Conservation (phyloP, 2,888 invertebrate species). For the Stratiomys singularior region DNA sequence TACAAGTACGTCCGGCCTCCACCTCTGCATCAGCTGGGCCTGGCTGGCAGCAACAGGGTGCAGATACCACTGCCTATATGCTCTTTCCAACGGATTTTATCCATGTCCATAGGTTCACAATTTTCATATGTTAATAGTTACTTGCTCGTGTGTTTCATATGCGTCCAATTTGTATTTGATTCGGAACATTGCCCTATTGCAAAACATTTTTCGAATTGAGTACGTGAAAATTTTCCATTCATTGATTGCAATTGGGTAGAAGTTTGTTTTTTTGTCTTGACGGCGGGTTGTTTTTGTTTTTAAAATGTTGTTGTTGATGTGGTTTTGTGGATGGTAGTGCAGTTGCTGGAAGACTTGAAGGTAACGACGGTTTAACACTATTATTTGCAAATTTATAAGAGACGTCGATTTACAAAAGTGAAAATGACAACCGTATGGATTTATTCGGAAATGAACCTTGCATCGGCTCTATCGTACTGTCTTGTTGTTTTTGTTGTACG, state of each 20-base stretch:
- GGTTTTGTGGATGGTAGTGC: neutral
- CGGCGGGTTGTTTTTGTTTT: neutral
- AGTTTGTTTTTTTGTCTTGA: neutral
- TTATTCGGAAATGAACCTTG: too few species aligned
- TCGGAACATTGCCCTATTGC: slow-evolving; percentile 21
- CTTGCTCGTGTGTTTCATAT: neutral
- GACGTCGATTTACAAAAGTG: too few species aligned
- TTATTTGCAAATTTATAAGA: neutral
- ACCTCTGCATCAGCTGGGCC: too few species aligned
- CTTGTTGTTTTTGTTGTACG: too few species aligned
- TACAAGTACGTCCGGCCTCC: too few species aligned
- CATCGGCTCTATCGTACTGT: too few species aligned
- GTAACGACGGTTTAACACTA: neutral
- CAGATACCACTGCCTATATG: too few species aligned
- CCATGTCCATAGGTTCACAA: too few species aligned
- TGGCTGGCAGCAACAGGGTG: too few species aligned
- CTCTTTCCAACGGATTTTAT: too few species aligned
- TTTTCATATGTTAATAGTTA: too few species aligned
- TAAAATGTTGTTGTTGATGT: neutral
- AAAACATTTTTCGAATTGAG: neutral
- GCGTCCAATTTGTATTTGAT: neutral
- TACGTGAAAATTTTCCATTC: slow-evolving; percentile 17
- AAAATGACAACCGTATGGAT: too few species aligned
- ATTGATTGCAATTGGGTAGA: neutral
- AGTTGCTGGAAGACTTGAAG: neutral